phyloP scores from a whole-genome alignment of 2,113 vertebrate species.

The Bubo scandiacus region DNA sequence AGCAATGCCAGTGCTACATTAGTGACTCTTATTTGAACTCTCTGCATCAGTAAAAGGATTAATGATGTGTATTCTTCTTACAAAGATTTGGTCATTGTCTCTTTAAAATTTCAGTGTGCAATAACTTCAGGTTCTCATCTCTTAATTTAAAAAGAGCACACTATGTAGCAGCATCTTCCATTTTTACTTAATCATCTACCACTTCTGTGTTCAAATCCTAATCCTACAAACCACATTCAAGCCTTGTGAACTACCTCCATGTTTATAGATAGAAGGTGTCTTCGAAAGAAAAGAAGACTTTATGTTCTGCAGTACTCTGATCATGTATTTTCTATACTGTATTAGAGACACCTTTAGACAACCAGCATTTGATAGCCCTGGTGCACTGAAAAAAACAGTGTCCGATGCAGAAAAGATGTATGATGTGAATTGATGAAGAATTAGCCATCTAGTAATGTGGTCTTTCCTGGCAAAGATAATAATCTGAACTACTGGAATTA shows the following conservation, averaged over 20 bases:
- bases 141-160: neutral
- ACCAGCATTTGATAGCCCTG: neutral
- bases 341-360: neutral
- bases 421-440: neutral
- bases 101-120: neutral
- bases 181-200: neutral
- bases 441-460: neutral
- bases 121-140: neutral
- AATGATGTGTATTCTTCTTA: neutral
- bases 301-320: neutral
- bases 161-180: neutral
- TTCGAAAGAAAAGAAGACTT: neutral
- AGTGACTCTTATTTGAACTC: neutral
- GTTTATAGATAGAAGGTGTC: neutral
- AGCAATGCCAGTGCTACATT: neutral
- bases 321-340: neutral
- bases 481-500: neutral
- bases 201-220: constrained; percentile 11
- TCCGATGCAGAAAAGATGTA: neutral
- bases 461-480: neutral
- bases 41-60: neutral
- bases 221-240: neutral
- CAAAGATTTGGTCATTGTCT: neutral
- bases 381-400: neutral
- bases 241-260: neutral